Percentiles rank a stretch among this genome's conserved stretches.
Evolutionary conservation across 2,797 vertebrate genomes (phyloP).

Genomic region (Bradypodion pumilum): DNA sequence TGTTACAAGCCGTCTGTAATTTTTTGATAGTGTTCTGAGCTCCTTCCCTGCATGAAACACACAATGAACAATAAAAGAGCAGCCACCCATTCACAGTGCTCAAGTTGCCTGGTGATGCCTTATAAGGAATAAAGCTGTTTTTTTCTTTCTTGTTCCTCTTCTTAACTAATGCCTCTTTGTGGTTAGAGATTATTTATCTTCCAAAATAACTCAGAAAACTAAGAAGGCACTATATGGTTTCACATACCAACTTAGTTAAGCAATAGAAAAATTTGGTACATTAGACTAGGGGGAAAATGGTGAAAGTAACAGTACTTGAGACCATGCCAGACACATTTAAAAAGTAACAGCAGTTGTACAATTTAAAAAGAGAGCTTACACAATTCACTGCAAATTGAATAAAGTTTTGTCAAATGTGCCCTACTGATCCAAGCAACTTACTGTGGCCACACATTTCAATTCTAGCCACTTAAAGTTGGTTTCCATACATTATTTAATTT

Average conservation of each 20-base stretch:
- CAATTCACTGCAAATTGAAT: background rate
- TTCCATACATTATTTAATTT: background rate
- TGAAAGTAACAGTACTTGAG: background rate
- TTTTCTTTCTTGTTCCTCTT: background rate
- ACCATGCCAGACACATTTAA: background rate
- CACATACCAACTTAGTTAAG: conserved; percentile 51
- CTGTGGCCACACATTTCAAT: background rate
- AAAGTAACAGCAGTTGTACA: background rate
- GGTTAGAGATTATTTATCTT: conserved; percentile 61
- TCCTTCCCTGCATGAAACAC: conserved; percentile 11
- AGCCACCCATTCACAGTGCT: conserved; percentile 53
- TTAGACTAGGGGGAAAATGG: background rate
- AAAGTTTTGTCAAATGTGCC: background rate
- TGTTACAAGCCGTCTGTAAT: background rate
- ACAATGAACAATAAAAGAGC: conserved; percentile 25
- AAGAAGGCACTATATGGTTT: conserved; percentile 56
- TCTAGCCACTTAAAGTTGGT: background rate
- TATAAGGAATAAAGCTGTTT: conserved; percentile 65
- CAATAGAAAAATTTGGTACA: conserved; percentile 46
- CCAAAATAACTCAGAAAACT: conserved; percentile 53
- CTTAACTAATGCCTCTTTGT: conserved; percentile 51
- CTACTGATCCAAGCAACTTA: background rate
- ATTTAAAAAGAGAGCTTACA: background rate
- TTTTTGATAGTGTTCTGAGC: conserved; percentile 7
- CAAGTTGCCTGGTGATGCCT: conserved; percentile 62